A percentile compares a stretch with the other conserved stretches of the same genome.
Conservation (phyloP, 2,797 vertebrate species). For the Prunella strophiata region DNA sequence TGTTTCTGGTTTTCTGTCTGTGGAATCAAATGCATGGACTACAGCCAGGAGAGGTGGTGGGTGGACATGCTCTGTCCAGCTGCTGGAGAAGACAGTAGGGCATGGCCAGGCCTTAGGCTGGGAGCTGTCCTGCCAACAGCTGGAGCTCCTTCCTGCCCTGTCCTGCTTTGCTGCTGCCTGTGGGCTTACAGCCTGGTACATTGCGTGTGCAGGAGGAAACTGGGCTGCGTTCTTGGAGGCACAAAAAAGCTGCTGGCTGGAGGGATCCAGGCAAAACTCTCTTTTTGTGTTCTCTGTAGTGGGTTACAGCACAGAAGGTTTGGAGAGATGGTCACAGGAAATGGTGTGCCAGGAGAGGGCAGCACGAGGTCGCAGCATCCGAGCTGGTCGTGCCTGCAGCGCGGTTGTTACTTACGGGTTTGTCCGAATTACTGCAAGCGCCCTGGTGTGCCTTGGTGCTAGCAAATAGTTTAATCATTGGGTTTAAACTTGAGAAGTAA, state of each 20-base stretch:
- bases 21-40: accelerated
- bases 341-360: conserved; percentile 74
- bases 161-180: background rate
- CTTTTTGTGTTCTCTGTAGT: accelerated
- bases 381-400: accelerated
- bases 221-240: background rate
- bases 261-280: background rate
- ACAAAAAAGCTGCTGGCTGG: background rate
- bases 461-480: background rate
- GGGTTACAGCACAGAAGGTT: background rate
- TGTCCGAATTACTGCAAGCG: accelerated
- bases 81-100: background rate
- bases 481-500: background rate
- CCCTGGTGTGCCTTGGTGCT: background rate
- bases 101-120: background rate
- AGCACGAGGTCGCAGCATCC: conserved; percentile 24
- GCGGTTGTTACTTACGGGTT: accelerated
- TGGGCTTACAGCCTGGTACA: background rate
- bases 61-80: background rate
- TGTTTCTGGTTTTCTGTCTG: background rate
- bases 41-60: background rate
- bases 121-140: background rate
- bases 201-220: accelerated
- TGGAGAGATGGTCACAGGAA: background rate
- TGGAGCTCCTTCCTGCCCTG: background rate